Base-by-base conservation (phyloP, 2,113 vertebrate genomes). In the Orthonyx spaldingii region DNA sequence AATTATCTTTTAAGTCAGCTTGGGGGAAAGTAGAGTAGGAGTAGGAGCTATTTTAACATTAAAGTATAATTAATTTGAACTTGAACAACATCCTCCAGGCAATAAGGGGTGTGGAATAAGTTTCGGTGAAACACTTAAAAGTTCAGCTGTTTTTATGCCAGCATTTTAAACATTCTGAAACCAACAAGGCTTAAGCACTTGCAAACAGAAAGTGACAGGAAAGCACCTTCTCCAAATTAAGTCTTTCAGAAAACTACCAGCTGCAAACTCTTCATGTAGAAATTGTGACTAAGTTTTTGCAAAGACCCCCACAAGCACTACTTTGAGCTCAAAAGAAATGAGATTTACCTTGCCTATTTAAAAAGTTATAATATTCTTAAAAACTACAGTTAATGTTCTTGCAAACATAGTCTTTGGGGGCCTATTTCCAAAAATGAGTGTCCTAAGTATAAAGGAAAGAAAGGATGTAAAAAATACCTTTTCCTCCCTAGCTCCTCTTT, bases 111-210 rank as follows among this genome's bases (percentile, higher is more conserved):
- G 27, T 87, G 50, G 42, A 89, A 35, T 64, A 85, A 78, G 27
- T 85, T 96, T 89, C 77, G 77, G 41, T 75, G 57, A 90, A 92
- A 57, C 37, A 75, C 65, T 75, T 75, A 53, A 17, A 78, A 63
- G 89, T 90, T 91, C 78, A 93, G 16, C 60, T 90, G 17, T 74
- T 89, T 46, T 69, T 87, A 87, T 15, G 30, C 37, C 28, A 84
- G 53, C 30, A 64, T 94, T 89, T 94, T 88, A 82, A 91, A 77
- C 30, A 87, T 63, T 56, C n/a, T 55, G 81, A 93, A 89, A 85
- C 11, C 53, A 91, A 35, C 26, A 66, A 59, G 66, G 28, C 47
- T 82, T 68, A 78, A 88, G 46, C 35, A 61, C 55, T 84, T 72
- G 59, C 27, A 86, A 88, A 55, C 46, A 80, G 27, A 64, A 94